Evolutionary conservation across 2,797 vertebrate species (phyloP), one percentile per base, ranked within the genome.

Genomic region (Antennarius maculatus): DNA sequence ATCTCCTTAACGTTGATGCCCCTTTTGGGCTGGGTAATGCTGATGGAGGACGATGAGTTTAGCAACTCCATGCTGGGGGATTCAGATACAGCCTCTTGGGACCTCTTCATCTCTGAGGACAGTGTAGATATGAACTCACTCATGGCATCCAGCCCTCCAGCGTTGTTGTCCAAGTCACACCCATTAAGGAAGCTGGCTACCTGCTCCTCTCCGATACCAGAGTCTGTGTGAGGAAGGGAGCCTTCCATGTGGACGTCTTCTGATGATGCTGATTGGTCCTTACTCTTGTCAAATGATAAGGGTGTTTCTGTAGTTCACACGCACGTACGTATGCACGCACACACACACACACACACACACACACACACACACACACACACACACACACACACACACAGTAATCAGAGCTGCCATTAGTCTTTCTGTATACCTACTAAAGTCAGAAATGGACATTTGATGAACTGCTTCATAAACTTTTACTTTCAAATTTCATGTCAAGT

Each of bases 1-100:
- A 99, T 99, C 89, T 98, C 96, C 86, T 96, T 98, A 63, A 99
- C 95, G 66, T 97, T 98, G 83, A 98, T 95, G 77, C 96, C 95
- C 90, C 95, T 97, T 85, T 92, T 95, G 50, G 82, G 61, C 85
- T 96, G 96, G 86, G 94, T 95, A 69, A 96, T 94, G 86, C 95
- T 95, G 65, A 94, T 94, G 91, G 96, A 96, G 12, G 94, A 90
- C 41, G 95, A 80, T 0, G 89, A 90, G 69, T 95, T 97, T 67
- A 96, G 64, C 53, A 92, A 81, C 69, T 96, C 95, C 13, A 74
- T 37, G 50, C 66, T 88, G 56, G 93, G 88, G 27, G 93, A 92
- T 67, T 94, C 93, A 0, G 94, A 91, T 86, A 96, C 86, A 81
- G 92, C 95, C 78, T 97, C 96, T 72, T 93, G 94, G 59, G 95